Conservation (phyloP, 2,113 vertebrate genomes). For the Colistium nudipinnis region DNA sequence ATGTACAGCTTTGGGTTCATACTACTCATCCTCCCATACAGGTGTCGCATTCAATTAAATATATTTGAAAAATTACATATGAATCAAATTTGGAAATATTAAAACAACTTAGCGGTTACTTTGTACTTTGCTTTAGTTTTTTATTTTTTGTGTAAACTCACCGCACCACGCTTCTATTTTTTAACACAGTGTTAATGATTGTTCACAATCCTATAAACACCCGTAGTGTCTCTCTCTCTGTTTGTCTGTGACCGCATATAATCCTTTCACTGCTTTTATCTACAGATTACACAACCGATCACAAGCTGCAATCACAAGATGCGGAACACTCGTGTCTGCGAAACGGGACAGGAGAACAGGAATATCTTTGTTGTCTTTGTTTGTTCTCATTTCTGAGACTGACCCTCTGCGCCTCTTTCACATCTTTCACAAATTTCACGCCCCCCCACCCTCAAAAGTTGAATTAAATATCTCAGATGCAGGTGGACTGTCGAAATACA, state of each 20-base stretch:
- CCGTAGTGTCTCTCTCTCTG: not conserved
- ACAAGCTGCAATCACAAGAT: slow-evolving; percentile 78
- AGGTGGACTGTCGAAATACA: not conserved
- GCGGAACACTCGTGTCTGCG: slow-evolving; percentile 45
- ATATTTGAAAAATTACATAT: too few species aligned
- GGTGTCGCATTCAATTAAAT: too few species aligned
- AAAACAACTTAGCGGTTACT: too few species aligned
- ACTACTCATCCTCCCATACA: not conserved
- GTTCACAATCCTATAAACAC: not conserved
- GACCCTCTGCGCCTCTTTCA: not conserved
- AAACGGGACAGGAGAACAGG: slow-evolving; percentile 47
- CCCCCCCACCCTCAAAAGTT: slow-evolving; percentile 7
- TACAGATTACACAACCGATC: slow-evolving; percentile 60
- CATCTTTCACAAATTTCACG: not conserved
- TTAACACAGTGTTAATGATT: not conserved
- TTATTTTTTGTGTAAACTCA: too few species aligned
- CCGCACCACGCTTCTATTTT: too few species aligned
- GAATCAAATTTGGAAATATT: too few species aligned
- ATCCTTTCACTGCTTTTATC: slow-evolving; percentile 48
- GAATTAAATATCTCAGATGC: slow-evolving; percentile 11
- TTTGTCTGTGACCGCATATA: slow-evolving; percentile 18
- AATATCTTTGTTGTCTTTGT: slow-evolving; percentile 61
- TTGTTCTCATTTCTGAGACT: slow-evolving; percentile 25
- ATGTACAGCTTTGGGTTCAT: too few species aligned
- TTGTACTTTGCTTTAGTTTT: too few species aligned